A percentile compares a stretch with the other conserved stretches of the same genome.
Conservation (phyloP, 2,797 vertebrate species). For the Aratinga solstitialis region DNA sequence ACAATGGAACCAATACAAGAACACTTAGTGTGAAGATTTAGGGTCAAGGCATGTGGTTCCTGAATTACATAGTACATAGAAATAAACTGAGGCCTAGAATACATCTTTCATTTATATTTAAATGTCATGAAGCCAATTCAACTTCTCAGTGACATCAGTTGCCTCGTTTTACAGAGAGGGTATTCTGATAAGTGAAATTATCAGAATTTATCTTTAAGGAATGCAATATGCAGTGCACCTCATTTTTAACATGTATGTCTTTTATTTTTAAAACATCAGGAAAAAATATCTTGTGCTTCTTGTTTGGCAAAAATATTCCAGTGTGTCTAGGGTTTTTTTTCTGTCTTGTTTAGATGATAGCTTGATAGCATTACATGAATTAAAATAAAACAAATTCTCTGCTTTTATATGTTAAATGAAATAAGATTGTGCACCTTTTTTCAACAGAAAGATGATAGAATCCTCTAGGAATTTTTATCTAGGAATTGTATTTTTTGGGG, state of each 20-base stretch:
- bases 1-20: background rate
- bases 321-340: background rate
- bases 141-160: background rate
- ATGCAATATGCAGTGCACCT: background rate
- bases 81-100: background rate
- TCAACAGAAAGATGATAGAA: too few species aligned
- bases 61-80: background rate
- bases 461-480: too few species aligned
- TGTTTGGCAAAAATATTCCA: background rate
- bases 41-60: background rate
- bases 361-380: conserved; percentile 2
- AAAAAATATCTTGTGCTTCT: background rate
- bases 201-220: background rate
- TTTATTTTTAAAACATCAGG: background rate
- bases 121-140: background rate
- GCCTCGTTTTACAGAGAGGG: background rate
- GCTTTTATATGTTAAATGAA: too few species aligned
- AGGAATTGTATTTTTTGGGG: too few species aligned
- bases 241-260: background rate
- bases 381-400: too few species aligned
- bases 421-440: too few species aligned
- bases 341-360: background rate
- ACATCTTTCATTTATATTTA: background rate
- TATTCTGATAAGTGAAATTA: background rate
- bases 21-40: background rate